Evolutionary conservation across 2,113 vertebrate genomes (phyloP).

Genomic region (Ameiurus melas): DNA sequence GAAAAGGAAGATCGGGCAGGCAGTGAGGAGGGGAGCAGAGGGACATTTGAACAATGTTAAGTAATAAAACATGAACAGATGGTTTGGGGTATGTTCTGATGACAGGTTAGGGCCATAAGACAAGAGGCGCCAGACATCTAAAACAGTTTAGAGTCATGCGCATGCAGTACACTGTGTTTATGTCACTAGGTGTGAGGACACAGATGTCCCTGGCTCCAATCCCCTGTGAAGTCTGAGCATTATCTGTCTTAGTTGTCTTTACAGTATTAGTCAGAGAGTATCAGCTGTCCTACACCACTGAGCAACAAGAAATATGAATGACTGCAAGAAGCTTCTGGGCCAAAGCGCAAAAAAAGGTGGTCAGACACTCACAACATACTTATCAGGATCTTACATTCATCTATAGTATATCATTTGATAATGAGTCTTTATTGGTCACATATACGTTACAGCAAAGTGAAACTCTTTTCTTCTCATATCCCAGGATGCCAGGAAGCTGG

Average conservation of each 20-base stretch:
- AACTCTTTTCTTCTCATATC: too few relatives aligned
- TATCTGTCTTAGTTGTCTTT: conserved; percentile 15
- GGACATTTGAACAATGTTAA: conserved; percentile 18
- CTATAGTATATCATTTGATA: not conserved
- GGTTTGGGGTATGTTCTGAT: conserved; percentile 20
- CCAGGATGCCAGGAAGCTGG: too few relatives aligned
- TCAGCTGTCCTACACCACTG: conserved; percentile 9
- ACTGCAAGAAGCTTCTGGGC: not conserved
- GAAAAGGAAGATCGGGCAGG: conserved; percentile 2
- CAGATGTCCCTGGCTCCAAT: conserved; percentile 24
- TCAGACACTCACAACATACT: too few relatives aligned
- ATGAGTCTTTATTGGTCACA: too few relatives aligned
- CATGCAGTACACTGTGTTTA: conserved; percentile 19
- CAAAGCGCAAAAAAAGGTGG: not conserved
- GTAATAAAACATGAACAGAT: conserved; percentile 31
- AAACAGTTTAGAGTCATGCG: conserved; percentile 28
- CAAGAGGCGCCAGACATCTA: conserved; percentile 36
- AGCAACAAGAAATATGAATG: conserved; percentile 15
- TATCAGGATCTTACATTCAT: not conserved
- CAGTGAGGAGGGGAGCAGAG: not conserved
- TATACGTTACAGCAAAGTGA: too few relatives aligned
- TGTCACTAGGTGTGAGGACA: conserved; percentile 34
- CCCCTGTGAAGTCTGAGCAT: not conserved
- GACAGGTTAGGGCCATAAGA: conserved; percentile 28
- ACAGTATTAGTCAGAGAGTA: conserved; percentile 21